Base-by-base conservation (phyloP, 2,888 invertebrate species). In the Julus scandinavius region DNA sequence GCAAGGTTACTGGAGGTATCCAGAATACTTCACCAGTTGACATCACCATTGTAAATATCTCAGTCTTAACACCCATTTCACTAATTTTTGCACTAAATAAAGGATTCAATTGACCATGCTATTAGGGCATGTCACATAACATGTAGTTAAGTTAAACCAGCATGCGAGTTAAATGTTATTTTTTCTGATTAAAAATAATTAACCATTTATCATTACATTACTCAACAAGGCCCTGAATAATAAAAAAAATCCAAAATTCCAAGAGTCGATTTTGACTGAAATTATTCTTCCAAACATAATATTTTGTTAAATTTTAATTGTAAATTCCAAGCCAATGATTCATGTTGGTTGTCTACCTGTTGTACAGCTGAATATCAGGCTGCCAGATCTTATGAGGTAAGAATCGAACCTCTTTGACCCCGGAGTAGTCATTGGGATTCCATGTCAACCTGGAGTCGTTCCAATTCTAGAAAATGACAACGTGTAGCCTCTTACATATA, bases 1-100 rank as follows among this genome's bases (percentile, higher is more conserved):
- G 93, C 89, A 96, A 95, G 89, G 95, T 95, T 1, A 95, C 94
- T 6, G 96, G 95, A 7, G 95, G 95, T 6, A 95, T 94, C 95
- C 95, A 95, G 6, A 94, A 89, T 0, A 95, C 93, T 6, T 91
- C 91, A 0, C 95, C 95, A 88, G 93, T 92, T 5, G 92, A 90
- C 72, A 92, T 91, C 1, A 94, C 93, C 38, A 54, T 5, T 1
- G 20, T 17, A 29, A 11, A 54, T 29, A 20, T 50, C 15, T 50
- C 6, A 2, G 50, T 40, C 38, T 54, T 54, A 0, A 50, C 20
- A 6, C 50, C 29, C 87, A 54, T 86, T 40, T 40, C 58, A n/a
- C 29, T 50, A 38, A 38, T 40, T 40, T 86, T 86, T 49, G 87
- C 87, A 49, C 87, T 41, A 41, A 13, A 84, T 20, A 1, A 72